A percentile compares a stretch with the other conserved stretches of the same genome.
These are phyloP conservation scores for silkworm (Bombyx mori) DNA, from an alignment of 1,140 invertebrate species.

Conservation along the genomic window ASM3026992v2 NC_085119.1:12126501-12127000, in stretches of 20 bases:
- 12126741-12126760: constrained; percentile 18
- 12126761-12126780: constrained; percentile 34
- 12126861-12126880: constrained; percentile 64
- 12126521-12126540: not conserved
- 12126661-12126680: constrained; percentile 49
- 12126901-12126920: constrained; percentile 20
- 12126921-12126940: constrained; percentile 16
- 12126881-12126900: constrained; percentile 67
- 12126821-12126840: constrained; percentile 62
- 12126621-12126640: constrained; percentile 42
- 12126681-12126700: constrained; percentile 45
- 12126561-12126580: not conserved
- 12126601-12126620: constrained; percentile 31
- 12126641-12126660: constrained; percentile 32
- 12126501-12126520: too few species aligned
- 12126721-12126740: constrained; percentile 18
- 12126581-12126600: not conserved
- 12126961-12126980: constrained; percentile 11
- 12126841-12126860: constrained; percentile 44
- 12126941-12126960: constrained; percentile 63
- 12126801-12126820: constrained; percentile 43
- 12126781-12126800: constrained; percentile 30
- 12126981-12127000: constrained; percentile 30
- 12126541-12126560: not conserved
- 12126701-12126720: too few species aligned